A percentile compares a stretch with the other conserved stretches of the same genome.
These are phyloP conservation scores for Phrynocephalus guinanensis DNA, from an alignment of 2,797 vertebrate species.

Conservation along the genomic window DNA sequence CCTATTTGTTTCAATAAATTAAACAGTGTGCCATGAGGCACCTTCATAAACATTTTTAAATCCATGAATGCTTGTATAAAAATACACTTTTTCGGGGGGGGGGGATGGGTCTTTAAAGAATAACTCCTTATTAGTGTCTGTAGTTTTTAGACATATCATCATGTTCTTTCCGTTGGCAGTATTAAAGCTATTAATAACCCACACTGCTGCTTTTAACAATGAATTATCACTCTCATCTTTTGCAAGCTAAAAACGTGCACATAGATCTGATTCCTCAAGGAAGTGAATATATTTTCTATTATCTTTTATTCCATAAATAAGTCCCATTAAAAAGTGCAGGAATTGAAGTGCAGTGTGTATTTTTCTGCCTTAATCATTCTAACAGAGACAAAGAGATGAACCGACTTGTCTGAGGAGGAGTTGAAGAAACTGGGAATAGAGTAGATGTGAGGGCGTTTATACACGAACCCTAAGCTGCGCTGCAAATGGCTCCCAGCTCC, in stretches of 20 bases:
- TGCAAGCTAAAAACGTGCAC: constrained; percentile 19
- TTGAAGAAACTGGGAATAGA: not conserved
- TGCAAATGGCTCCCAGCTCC: too few relatives aligned
- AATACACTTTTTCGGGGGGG: too few relatives aligned
- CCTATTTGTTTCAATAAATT: too few relatives aligned
- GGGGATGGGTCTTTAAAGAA: not conserved
- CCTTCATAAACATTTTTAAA: too few relatives aligned
- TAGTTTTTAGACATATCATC: constrained; percentile 14
- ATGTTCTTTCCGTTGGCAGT: constrained; percentile 4
- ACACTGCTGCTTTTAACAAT: constrained; percentile 23
- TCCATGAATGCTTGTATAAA: too few relatives aligned
- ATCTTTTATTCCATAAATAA: constrained; percentile 32
- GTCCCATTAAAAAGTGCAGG: not conserved
- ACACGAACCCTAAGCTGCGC: too few relatives aligned
- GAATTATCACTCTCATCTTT: not conserved
- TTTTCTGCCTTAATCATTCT: constrained; percentile 6
- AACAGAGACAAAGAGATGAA: not conserved
- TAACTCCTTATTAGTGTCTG: not conserved
- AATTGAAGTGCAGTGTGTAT: constrained; percentile 13
- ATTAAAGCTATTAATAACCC: constrained; percentile 30
- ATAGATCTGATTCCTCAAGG: not conserved
- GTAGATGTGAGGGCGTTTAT: too few relatives aligned
- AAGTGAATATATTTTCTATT: constrained; percentile 1
- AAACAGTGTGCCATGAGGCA: too few relatives aligned
- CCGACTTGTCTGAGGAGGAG: not conserved